Percentiles rank a stretch among this genome's conserved stretches.
These are phyloP conservation scores for Mythimna albipuncta DNA, from an alignment of 2,888 invertebrate genomes.

Conservation along the genomic window DNA sequence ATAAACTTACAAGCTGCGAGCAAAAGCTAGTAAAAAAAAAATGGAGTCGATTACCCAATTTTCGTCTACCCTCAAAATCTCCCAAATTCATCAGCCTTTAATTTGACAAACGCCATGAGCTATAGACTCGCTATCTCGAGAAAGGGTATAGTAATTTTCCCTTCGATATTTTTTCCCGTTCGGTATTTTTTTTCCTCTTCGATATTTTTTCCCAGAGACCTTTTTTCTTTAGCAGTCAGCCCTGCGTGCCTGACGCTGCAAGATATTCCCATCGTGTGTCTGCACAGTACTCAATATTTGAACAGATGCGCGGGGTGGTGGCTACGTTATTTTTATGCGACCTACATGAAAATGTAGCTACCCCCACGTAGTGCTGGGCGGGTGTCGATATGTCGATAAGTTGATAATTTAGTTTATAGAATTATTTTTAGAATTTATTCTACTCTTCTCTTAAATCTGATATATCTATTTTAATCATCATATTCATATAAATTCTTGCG, in stretches of 20 bases:
- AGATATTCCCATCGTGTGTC: conserved; percentile 53
- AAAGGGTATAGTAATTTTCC: conserved; percentile 24
- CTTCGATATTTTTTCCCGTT: background rate
- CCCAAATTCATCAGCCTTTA: background rate
- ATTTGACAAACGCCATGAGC: conserved; percentile 24
- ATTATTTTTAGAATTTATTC: background rate
- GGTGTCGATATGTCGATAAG: conserved; percentile 53
- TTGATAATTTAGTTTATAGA: background rate
- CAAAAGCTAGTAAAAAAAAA: too few relatives aligned
- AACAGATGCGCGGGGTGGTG: conserved; percentile 86
- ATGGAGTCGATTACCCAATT: too few relatives aligned
- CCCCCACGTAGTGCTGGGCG: conserved; percentile 72
- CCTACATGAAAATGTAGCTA: conserved; percentile 86
- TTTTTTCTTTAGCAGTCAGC: conserved; percentile 38
- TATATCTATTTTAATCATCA: too few relatives aligned
- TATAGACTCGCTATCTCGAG: background rate
- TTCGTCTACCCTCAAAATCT: background rate
- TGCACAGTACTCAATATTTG: conserved; percentile 86
- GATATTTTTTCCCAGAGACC: background rate
- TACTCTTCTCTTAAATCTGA: too few relatives aligned
- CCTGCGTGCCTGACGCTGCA: conserved; percentile 46
- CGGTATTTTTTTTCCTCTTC: background rate
- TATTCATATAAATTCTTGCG: too few relatives aligned
- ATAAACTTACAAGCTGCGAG: too few relatives aligned
- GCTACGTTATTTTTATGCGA: conserved; percentile 89